These are phyloP conservation scores for Amphibalanus amphitrite DNA, from an alignment of 1,140 invertebrate species.

Conservation along the genomic window DNA sequence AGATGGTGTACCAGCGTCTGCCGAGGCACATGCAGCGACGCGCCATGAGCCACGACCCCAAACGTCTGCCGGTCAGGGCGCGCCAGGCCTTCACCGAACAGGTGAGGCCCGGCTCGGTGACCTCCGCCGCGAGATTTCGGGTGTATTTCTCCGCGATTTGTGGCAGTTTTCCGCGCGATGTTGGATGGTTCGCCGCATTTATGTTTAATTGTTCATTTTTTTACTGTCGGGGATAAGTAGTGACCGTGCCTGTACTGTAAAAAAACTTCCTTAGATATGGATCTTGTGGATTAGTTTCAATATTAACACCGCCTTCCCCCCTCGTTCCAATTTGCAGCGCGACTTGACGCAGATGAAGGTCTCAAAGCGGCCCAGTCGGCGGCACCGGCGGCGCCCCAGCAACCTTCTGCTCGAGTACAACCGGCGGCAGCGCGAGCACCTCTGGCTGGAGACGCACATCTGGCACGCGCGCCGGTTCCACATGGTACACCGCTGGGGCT, in stretches of 20 bases:
- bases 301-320: too few relatives aligned
- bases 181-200: neutral
- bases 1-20: conserved; percentile 61
- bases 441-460: conserved; percentile 92
- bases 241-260: neutral
- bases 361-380: conserved; percentile 59
- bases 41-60: conserved; percentile 86
- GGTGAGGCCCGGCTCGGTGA: neutral
- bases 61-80: conserved; percentile 65
- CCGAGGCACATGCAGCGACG: conserved; percentile 84
- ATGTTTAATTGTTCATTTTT: neutral
- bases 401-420: conserved; percentile 66
- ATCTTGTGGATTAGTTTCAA: neutral
- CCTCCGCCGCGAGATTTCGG: neutral
- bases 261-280: neutral
- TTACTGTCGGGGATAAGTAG: neutral
- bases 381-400: conserved; percentile 54
- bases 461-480: conserved; percentile 95
- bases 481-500: conserved; percentile 74
- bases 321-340: conserved; percentile 34
- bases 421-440: conserved; percentile 45
- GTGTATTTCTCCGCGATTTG: neutral
- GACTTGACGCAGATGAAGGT: conserved; percentile 37
- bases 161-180: neutral
- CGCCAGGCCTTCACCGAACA: conserved; percentile 11